A percentile compares a stretch with the other conserved stretches of the same genome.
Conservation (phyloP, 2,888 invertebrate species). For the Agrochola circellaris region DNA sequence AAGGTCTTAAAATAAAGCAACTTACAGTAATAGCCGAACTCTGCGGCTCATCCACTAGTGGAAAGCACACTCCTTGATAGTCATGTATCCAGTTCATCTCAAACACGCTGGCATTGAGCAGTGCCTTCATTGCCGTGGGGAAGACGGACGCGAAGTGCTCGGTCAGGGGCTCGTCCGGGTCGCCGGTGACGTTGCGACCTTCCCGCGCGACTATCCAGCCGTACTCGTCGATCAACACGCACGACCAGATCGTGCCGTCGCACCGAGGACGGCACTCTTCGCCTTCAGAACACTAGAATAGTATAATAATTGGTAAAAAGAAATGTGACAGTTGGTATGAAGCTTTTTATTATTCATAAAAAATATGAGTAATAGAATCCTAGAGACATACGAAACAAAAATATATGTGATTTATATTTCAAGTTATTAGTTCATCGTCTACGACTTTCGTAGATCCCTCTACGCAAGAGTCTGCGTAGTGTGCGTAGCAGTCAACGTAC, state of each 20-base stretch:
- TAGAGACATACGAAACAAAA: neutral
- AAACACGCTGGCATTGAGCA: slow-evolving; percentile 80
- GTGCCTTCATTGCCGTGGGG: slow-evolving; percentile 82
- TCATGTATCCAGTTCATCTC: slow-evolving; percentile 85
- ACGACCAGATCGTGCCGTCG: slow-evolving; percentile 82
- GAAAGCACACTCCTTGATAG: slow-evolving; percentile 86
- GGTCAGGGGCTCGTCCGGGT: slow-evolving; percentile 73
- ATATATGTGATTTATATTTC: neutral
- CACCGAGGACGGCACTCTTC: slow-evolving; percentile 79
- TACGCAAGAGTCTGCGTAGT: slow-evolving; percentile 25
- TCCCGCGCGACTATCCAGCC: slow-evolving; percentile 85
- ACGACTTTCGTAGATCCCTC: neutral
- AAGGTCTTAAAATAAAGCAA: neutral
- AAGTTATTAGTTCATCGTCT: neutral
- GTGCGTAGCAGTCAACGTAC: slow-evolving; percentile 30
- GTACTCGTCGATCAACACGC: slow-evolving; percentile 84
- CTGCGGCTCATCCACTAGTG: slow-evolving; percentile 67
- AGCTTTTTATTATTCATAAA: neutral
- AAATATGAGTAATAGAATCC: neutral
- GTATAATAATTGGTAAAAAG: neutral
- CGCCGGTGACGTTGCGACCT: slow-evolving; percentile 65
- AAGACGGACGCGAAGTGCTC: slow-evolving; percentile 80
- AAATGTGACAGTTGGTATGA: neutral
- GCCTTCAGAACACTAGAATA: slow-evolving; percentile 77
- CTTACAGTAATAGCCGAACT: slow-evolving; percentile 69